Conservation (phyloP, 2,888 invertebrate species). For the Dysmachus trigonus region DNA sequence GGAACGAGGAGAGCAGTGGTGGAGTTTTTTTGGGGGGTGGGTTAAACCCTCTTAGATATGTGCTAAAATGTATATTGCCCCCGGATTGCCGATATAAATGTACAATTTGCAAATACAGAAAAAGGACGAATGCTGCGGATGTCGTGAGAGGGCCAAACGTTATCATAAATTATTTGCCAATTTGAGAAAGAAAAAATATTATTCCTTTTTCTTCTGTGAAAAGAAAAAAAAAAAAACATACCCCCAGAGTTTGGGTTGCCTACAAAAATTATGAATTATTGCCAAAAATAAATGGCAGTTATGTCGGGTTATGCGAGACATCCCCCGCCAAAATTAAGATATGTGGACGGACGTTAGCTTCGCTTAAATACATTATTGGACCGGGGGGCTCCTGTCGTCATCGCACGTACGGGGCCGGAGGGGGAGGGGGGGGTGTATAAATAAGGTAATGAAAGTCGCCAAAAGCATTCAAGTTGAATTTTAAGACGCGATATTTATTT, state of each 20-base stretch:
- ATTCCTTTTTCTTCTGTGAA: background rate
- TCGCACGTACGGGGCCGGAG: background rate
- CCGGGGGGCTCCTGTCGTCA: background rate
- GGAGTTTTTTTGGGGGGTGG: background rate
- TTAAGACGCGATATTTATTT: background rate
- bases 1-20: background rate
- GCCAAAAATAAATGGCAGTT: slow-evolving; percentile 9
- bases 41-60: background rate
- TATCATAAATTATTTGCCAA: slow-evolving; percentile 43
- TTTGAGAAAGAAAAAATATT: background rate
- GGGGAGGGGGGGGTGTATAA: background rate
- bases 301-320: slow-evolving; percentile 24
- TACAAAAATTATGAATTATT: slow-evolving; percentile 41
- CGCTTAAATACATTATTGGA: slow-evolving; percentile 14
- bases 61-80: slow-evolving; percentile 33
- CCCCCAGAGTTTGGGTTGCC: background rate
- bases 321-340: slow-evolving; percentile 29
- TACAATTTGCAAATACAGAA: slow-evolving; percentile 40
- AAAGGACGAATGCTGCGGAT: slow-evolving; percentile 17
- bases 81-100: slow-evolving; percentile 37
- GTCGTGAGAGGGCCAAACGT: slow-evolving; percentile 1
- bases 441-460: slow-evolving; percentile 33
- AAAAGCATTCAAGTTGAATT: background rate
- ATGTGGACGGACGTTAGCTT: slow-evolving; percentile 32
- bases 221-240: background rate